Conservation (phyloP, 37 sponge, comb jelly and placozoan species). For the Eunapius fragilis region DNA sequence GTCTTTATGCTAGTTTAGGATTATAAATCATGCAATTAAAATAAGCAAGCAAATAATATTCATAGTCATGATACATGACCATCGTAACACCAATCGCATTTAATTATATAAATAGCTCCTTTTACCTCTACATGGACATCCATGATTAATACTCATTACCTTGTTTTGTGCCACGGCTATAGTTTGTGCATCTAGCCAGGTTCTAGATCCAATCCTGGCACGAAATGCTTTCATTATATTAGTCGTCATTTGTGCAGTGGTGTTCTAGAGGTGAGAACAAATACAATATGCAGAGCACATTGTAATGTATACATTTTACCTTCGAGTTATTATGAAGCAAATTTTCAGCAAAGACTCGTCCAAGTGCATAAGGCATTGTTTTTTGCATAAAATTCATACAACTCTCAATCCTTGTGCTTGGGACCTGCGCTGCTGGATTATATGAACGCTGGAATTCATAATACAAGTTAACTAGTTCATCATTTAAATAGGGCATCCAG, state of each 20-base stretch:
- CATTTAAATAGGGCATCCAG: conserved; percentile 23
- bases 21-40: too few species aligned
- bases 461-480: conserved; percentile 14
- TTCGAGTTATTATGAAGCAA: neutral
- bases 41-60: too few species aligned
- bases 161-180: conserved; percentile 24
- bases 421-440: neutral
- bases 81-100: neutral
- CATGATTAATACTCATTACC: conserved; percentile 4
- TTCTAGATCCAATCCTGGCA: conserved; percentile 5
- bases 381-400: neutral
- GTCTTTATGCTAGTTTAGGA: too few species aligned
- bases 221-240: conserved; percentile 34
- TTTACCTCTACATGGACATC: too few species aligned
- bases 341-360: neutral
- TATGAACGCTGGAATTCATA: neutral
- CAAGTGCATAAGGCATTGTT: neutral
- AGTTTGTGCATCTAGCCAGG: conserved; percentile 33
- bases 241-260: conserved; percentile 1
- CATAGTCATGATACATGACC: too few species aligned
- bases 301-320: neutral
- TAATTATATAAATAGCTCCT: neutral
- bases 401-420: neutral
- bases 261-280: neutral
- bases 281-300: neutral